Evolutionary conservation across 2,113 vertebrate species (phyloP), one percentile per base, ranked within the genome.

Genomic region (Alethe castanea): DNA sequence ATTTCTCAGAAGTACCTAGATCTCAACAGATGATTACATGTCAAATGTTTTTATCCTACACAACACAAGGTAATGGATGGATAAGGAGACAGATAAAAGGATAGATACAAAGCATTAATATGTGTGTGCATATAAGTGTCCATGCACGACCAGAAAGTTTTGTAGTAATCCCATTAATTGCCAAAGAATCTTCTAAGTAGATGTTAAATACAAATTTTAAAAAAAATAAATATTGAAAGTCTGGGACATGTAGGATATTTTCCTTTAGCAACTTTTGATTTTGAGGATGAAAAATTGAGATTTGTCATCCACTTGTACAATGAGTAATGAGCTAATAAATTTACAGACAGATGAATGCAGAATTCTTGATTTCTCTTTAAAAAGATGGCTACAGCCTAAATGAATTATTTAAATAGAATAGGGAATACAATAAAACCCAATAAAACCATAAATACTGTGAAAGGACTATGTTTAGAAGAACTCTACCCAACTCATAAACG

Each of bases 301-400:
- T 95, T 92, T 88, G 62, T 56, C 52, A 91, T 85, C 70, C 59
- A 70, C 40, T 83, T 61, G 20, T 69, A 88, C 81, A 83, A 45
- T 93, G 86, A 95, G 26, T 93, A 93, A 96, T 65, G 64, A 87
- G 33, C 80, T 94, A 90, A 95, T 91, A 92, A 70, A 92, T 93
- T 88, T 81, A 69, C 31, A 81, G 69, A 87, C 38, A 91, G 42
- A 78, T 81, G n/a, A 93, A 95, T 78, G 47, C 33, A 91, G 57
- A 91, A 81, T 78, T 94, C 56, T 83, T 86, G 44, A 86, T 77
- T 95, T 89, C 23, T 74, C 44, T 80, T 92, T 81, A 59, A 73
- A 94, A 87, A 72, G 23, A 33, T 92, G 52, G n/a, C 64, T 72
- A 87, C 35, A 92, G 66, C 19, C 14, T 66, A 89, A 95, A 80